Conservation (phyloP, 2,113 vertebrate genomes). For the Taurulus bubalis region DNA sequence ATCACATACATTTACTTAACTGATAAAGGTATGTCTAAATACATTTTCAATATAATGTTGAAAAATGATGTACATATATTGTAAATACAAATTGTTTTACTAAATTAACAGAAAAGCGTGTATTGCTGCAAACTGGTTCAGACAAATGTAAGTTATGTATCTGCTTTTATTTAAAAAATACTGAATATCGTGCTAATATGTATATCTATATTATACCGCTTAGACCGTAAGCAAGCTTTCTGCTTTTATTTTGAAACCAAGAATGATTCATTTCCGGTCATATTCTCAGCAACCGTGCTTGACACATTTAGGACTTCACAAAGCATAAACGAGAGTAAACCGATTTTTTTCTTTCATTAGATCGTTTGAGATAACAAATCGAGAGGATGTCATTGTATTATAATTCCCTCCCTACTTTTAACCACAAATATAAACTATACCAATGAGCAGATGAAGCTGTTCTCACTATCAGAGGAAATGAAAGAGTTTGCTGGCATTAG, state of each 20-base stretch:
- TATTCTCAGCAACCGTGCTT: background rate
- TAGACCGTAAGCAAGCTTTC: background rate
- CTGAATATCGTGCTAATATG: background rate
- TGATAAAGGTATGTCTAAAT: background rate
- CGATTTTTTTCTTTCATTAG: background rate
- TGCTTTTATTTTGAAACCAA: constrained; percentile 22
- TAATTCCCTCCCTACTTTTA: background rate
- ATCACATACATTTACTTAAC: background rate
- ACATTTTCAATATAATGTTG: no score
- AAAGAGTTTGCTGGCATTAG: background rate
- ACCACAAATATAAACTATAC: background rate
- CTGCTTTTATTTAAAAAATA: background rate
- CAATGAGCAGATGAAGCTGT: background rate
- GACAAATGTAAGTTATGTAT: background rate
- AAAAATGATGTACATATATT: background rate
- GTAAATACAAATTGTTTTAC: background rate
- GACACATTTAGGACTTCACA: background rate
- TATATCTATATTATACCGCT: background rate
- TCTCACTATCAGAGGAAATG: background rate
- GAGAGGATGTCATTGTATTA: background rate
- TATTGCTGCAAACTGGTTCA: background rate
- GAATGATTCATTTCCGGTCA: background rate
- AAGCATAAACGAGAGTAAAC: background rate
- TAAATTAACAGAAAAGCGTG: background rate
- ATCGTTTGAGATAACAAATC: background rate